Evolutionary conservation across 2,797 vertebrate genomes (phyloP).

Genomic region (Brachymystax lenok): DNA sequence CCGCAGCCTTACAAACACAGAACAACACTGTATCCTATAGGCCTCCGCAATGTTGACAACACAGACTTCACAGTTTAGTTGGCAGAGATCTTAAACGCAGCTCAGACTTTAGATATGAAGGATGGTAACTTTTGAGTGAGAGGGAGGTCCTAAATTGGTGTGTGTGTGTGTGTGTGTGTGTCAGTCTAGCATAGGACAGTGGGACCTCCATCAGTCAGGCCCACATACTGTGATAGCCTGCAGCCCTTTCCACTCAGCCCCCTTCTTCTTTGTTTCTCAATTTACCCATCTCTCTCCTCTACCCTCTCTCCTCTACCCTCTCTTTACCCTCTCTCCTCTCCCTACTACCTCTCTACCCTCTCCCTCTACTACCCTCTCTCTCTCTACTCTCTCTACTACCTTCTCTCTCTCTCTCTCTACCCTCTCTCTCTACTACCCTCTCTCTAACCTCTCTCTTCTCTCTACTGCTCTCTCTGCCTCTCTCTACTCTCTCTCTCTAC

Average conservation of each 20-base stretch:
- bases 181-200: conserved; percentile 4
- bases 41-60: not conserved
- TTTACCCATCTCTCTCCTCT: not conserved
- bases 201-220: not conserved
- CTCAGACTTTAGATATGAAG: not conserved
- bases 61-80: not conserved
- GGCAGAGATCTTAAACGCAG: not conserved
- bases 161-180: conserved; percentile 17
- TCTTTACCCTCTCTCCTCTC: no score
- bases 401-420: no score
- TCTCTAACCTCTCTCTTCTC: no score
- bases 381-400: no score
- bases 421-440: no score
- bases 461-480: no score
- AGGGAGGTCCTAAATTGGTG: not conserved
- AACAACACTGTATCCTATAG: not conserved
- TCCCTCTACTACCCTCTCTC: no score
- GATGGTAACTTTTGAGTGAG: not conserved
- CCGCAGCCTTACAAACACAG: not conserved
- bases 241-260: no score
- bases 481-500: no score
- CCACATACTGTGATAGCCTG: conserved; percentile 25
- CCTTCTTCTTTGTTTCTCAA: conserved; percentile 1
- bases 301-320: no score
- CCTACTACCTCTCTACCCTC: no score